phyloP scores from a whole-genome alignment of 1,140 invertebrate species.

The Megalonaias nervosa region DNA sequence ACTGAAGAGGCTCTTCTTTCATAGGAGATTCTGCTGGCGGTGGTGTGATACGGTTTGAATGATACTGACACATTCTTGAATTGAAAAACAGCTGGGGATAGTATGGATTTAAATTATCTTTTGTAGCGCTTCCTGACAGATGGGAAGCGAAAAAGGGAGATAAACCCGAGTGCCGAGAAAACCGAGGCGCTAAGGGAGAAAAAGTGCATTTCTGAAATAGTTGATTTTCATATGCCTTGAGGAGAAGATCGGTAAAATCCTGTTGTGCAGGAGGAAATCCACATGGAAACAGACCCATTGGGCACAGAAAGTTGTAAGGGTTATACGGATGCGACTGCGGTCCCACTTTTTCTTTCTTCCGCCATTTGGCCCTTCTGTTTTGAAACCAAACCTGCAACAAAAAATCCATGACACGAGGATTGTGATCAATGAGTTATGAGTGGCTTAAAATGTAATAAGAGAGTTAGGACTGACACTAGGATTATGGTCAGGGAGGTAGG shows the following conservation, averaged over 20 bases:
- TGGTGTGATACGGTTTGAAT: not conserved
- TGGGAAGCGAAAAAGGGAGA: not conserved
- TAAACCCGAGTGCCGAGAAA: conserved; percentile 10
- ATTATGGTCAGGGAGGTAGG: too few relatives aligned
- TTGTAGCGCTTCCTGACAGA: conserved; percentile 8
- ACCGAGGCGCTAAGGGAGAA: not conserved
- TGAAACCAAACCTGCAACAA: conserved; percentile 96
- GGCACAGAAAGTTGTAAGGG: conserved; percentile 56
- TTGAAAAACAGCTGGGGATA: not conserved
- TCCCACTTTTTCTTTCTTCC: conserved; percentile 85
- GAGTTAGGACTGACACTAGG: too few relatives aligned
- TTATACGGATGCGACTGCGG: conserved; percentile 92
- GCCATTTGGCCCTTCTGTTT: conserved; percentile 98
- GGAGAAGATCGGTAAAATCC: conserved; percentile 21
- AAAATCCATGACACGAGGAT: conserved; percentile 1
- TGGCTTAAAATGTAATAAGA: too few relatives aligned
- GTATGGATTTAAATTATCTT: not conserved
- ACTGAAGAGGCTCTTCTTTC: not conserved
- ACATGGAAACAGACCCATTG: conserved; percentile 2
- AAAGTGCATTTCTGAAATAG: conserved; percentile 24
- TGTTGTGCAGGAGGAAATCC: conserved; percentile 3
- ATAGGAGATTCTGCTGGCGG: not conserved
- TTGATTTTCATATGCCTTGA: conserved; percentile 29
- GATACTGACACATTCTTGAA: not conserved
- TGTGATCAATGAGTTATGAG: too few relatives aligned